Percentiles rank a stretch among this genome's conserved stretches.
These are phyloP conservation scores for Epinephelus fuscoguttatus DNA, from an alignment of 2,113 vertebrate genomes.

Conservation along the genomic window DNA sequence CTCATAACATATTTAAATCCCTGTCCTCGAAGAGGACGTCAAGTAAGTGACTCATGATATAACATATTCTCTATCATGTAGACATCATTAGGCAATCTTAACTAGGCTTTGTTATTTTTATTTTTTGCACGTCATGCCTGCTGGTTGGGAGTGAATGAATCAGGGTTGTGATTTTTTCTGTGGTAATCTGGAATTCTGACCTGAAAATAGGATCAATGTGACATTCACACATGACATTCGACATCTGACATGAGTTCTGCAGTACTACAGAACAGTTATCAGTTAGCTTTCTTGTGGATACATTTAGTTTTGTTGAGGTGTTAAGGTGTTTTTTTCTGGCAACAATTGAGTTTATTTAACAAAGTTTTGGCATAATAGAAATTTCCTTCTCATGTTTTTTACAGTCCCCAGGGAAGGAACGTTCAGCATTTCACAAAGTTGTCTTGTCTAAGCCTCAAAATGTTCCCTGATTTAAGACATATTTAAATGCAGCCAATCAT, in stretches of 20 bases:
- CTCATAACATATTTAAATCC: background rate
- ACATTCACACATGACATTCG: no score
- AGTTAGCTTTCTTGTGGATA: background rate
- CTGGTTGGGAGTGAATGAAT: background rate
- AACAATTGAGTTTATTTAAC: background rate
- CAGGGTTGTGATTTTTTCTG: no score
- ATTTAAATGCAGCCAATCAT: conserved; percentile 29
- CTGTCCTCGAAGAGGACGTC: background rate
- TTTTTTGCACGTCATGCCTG: background rate
- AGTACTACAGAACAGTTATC: background rate
- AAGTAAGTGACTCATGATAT: background rate
- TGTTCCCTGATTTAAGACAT: background rate
- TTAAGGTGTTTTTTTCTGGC: background rate
- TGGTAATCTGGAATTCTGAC: no score
- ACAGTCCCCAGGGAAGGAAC: background rate
- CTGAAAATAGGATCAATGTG: no score
- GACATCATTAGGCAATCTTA: background rate
- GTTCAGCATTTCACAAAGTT: background rate
- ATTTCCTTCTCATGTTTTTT: no score
- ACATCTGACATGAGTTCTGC: background rate
- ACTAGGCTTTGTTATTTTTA: background rate
- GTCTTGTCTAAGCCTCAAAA: background rate
- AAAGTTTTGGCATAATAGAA: background rate
- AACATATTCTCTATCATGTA: background rate
- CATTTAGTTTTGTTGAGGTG: background rate